Evolutionary conservation across 2,113 vertebrate genomes (phyloP).

Genomic region (Oncorhynchus mykiss): DNA sequence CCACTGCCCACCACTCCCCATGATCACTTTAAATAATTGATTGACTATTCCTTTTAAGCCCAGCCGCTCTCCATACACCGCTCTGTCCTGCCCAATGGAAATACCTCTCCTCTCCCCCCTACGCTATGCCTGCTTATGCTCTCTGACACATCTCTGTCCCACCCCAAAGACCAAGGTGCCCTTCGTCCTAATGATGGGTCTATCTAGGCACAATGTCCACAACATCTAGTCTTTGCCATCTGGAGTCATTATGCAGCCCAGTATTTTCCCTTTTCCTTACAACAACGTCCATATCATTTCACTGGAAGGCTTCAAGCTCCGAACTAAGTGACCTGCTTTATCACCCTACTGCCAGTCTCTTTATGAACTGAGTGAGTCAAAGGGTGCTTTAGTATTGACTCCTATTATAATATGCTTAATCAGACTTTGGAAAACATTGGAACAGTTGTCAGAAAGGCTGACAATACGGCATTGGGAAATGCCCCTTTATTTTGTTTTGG

Average conservation of each 20-base stretch:
- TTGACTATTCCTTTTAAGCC: background rate
- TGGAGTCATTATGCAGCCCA: background rate
- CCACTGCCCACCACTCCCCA: conserved; percentile 14
- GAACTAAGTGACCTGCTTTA: background rate
- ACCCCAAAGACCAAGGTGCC: conserved; percentile 22
- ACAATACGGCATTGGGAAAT: background rate
- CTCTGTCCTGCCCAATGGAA: conserved; percentile 12
- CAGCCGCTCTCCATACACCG: conserved; percentile 21
- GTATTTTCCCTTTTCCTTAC: background rate
- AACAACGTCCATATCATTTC: background rate
- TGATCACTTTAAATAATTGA: conserved; percentile 50
- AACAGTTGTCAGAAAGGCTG: background rate
- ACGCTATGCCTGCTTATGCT: background rate
- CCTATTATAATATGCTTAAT: background rate
- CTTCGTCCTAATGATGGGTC: conserved; percentile 5
- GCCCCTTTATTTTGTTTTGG: background rate
- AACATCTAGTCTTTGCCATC: background rate
- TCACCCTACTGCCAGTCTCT: background rate
- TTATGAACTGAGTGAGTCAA: background rate
- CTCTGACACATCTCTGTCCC: background rate
- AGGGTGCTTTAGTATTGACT: background rate
- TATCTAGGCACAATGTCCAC: background rate
- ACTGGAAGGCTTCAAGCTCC: background rate
- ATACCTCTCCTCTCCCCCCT: background rate
- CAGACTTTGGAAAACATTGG: background rate